Evolutionary conservation across 2,888 invertebrate genomes (phyloP).

Genomic region (Agrochola macilenta): DNA sequence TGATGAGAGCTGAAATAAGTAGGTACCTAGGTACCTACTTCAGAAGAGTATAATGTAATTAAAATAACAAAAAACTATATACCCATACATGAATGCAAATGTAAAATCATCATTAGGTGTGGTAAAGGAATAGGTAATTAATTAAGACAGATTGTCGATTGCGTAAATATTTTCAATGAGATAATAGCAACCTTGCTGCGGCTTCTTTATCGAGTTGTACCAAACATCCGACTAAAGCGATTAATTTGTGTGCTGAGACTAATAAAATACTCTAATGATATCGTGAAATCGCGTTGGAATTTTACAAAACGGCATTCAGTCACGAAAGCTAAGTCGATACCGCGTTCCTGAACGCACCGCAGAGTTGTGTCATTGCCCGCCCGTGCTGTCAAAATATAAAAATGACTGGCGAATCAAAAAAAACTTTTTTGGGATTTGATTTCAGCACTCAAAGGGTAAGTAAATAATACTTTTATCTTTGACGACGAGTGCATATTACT

Average conservation of each 20-base stretch:
- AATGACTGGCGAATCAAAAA: constrained; percentile 83
- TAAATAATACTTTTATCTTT: constrained; percentile 45
- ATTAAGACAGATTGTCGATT: constrained; percentile 27
- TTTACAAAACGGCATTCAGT: constrained; percentile 76
- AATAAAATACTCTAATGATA: constrained; percentile 75
- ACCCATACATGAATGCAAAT: neutral
- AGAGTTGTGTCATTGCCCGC: constrained; percentile 74
- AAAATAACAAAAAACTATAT: neutral
- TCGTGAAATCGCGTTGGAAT: constrained; percentile 77
- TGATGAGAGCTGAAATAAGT: neutral
- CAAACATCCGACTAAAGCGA: constrained; percentile 67
- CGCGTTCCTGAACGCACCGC: constrained; percentile 74
- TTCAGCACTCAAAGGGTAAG: constrained; percentile 96
- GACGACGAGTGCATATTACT: neutral
- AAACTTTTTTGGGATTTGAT: constrained; percentile 95
- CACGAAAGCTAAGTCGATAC: constrained; percentile 74
- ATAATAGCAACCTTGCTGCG: constrained; percentile 71
- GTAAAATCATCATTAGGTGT: neutral
- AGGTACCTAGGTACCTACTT: too few relatives aligned
- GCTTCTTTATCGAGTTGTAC: constrained; percentile 70
- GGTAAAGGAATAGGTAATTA: neutral
- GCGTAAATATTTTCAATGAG: constrained; percentile 57
- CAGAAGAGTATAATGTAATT: neutral
- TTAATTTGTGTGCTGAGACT: constrained; percentile 70
- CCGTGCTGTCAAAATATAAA: constrained; percentile 83